These are phyloP conservation scores for Anguilla pacifica DNA, from an alignment of 2,797 vertebrate genomes.

Conservation along the genomic window DNA sequence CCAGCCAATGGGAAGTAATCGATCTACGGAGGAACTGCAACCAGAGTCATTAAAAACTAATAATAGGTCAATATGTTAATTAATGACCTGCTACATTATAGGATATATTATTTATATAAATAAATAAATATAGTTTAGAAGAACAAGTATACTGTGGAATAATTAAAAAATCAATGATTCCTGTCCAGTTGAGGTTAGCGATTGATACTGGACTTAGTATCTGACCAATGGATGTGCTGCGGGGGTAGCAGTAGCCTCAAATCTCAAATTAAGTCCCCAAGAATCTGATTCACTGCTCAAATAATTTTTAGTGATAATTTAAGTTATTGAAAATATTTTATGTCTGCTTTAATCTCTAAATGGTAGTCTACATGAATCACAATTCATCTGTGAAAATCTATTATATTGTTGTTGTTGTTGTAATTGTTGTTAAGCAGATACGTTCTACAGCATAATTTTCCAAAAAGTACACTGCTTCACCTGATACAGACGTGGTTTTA, in stretches of 20 bases:
- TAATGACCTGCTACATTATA: conserved; percentile 20
- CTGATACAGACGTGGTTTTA: neutral
- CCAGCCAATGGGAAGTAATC: conserved; percentile 20
- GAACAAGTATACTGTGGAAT: neutral
- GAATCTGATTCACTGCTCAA: neutral
- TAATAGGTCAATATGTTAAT: conserved; percentile 23
- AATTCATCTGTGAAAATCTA: neutral
- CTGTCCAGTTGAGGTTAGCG: neutral
- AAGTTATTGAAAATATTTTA: neutral
- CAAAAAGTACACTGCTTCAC: neutral
- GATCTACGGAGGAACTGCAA: conserved; percentile 12
- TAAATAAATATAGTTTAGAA: neutral
- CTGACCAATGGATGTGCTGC: neutral
- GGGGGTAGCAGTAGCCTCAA: neutral
- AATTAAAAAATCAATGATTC: conserved; percentile 14
- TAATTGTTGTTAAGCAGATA: neutral
- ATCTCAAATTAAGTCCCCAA: neutral
- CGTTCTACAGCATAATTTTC: neutral
- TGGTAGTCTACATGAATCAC: too few relatives aligned
- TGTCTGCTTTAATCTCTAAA: neutral
- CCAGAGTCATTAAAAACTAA: conserved; percentile 29
- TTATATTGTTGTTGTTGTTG: neutral
- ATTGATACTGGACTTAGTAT: neutral
- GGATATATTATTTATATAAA: neutral
- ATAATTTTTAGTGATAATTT: neutral